Evolutionary conservation across 2,113 vertebrate species (phyloP).

Genomic region (Lepus timidus): DNA sequence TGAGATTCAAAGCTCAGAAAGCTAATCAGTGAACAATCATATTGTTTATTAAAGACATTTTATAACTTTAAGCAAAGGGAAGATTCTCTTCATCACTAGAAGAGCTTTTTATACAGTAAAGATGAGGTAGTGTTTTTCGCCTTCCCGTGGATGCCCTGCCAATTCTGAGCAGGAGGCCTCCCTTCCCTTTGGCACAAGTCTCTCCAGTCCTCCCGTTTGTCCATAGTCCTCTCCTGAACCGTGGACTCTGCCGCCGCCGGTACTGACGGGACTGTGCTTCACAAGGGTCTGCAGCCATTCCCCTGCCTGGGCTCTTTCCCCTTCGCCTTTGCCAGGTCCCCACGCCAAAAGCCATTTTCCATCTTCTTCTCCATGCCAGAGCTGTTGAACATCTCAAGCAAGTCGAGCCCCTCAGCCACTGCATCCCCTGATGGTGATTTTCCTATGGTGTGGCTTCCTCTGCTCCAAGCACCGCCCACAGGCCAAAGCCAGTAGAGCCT

Average conservation of each 20-base stretch:
- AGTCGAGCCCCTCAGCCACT: background rate
- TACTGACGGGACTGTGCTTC: background rate
- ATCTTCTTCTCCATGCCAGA: background rate
- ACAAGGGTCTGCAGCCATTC: background rate
- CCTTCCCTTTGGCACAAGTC: background rate
- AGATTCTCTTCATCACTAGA: background rate
- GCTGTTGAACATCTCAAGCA: background rate
- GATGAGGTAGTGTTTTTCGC: background rate
- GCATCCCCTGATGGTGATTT: background rate
- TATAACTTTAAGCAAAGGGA: conserved; percentile 5
- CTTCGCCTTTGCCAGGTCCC: background rate
- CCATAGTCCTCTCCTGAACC: background rate
- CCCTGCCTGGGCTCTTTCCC: background rate
- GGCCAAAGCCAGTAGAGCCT: background rate
- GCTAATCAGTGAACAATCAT: background rate
- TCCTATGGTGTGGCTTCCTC: background rate
- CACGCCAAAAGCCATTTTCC: background rate
- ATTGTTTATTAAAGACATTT: background rate
- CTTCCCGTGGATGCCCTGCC: background rate
- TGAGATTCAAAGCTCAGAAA: background rate
- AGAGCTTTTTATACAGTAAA: background rate
- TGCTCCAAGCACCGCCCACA: background rate
- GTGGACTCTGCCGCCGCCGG: background rate
- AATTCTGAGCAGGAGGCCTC: background rate
- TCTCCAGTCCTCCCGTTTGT: background rate